Evolutionary conservation across 2,888 invertebrate genomes (phyloP), one percentile per base, ranked within the genome.

Genomic region (Leucoma salicis): DNA sequence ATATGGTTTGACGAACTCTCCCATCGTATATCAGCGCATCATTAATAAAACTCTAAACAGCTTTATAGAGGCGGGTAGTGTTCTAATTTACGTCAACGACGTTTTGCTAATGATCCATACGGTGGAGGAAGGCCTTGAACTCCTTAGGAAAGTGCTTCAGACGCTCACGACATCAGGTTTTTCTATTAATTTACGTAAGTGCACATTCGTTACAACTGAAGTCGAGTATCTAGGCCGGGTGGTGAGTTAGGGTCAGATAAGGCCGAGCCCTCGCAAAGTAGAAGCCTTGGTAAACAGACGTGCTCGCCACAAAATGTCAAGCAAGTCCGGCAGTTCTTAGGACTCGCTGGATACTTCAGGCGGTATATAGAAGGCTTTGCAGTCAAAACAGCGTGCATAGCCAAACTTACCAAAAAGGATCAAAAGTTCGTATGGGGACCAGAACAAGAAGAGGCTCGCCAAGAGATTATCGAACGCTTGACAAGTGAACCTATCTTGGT

Each of bases 291-390:
- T 21, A 1, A 21, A 24, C 1, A 14, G n/a, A n/a, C 34, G 2
- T 4, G n/a, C 10, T 12, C 10, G 10, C 34, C 34, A 0, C 2
- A 3, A 13, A 34, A 24, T n/a, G 34, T 34, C 2, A 13, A 11
- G 10, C 24, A 34, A 11, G 24, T 61, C 0, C 18, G 64, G 0
- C 64, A 65, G 14, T 46, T 63, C 11, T 12, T 53, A 0, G 60
- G 60, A 0, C 35, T 59, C 1, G 58, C 63, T 0, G 55, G 61
- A 0, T 64, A 64, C 24, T 62, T 63, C 31, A 21, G 64, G 0
- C 38, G 49, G 0, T 64, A 49, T 11, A 57, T 66, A 0, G 1
- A 41, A 1, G 27, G 24, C 0, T 54, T 49, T 5, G 33, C 57
- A 0, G n/a, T 16, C 0, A 47, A 41, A 29, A 54, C 49, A 1